Base-by-base conservation (phyloP, 2,797 vertebrate species). In the Gorsachius magnificus region DNA sequence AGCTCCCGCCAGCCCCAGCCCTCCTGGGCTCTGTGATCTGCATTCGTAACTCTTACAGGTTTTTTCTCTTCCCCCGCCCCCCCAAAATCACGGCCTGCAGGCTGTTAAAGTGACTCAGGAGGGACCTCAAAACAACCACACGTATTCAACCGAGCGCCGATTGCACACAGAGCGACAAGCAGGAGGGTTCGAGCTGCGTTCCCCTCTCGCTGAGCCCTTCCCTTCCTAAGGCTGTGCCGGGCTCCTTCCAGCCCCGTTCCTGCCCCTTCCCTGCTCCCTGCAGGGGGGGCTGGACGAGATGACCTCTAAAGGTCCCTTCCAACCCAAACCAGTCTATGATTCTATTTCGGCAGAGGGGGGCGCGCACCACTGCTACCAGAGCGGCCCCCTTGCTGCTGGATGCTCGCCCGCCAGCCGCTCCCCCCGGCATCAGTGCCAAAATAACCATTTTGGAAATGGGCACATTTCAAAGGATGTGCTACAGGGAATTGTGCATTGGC, bases 91-190 rank as follows among this genome's bases (percentile, higher is more conserved):
- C 13, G 13, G 48, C 33, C 38, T 60, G 24, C 29, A 46, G 29
- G n/a, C 35, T 57, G n/a, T 26, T 25, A 7, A 66, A 90, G 35
- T 8, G 12, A 61, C 31, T 33, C 75, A 54, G 10, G 11, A 20
- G 33, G 18, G 63, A 60, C 50, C 36, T 54, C 68, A 33, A 4
- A 41, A 16, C 35, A 43, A 38, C 46, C 17, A 6, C 5, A 14
- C 2, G 0, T 18, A 21, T 3, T 28, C 50, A 19, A 3, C 29
- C 2, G 1, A 56, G 8, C 8, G 36, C 2, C 1, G 2, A 11
- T 1, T 4, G 43, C 48, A 16, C 31, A 9, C 29, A 16, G 26
- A 41, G 22, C 3, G 6, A 13, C 11, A 11, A n/a, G 69, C 33
- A 31, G 25, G 1, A 21, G 17, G 24, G 43, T 8, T 38, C 0